Evolutionary conservation across 2,113 vertebrate genomes (phyloP), one percentile per base, ranked within the genome.

Genomic region (Solea senegalensis): DNA sequence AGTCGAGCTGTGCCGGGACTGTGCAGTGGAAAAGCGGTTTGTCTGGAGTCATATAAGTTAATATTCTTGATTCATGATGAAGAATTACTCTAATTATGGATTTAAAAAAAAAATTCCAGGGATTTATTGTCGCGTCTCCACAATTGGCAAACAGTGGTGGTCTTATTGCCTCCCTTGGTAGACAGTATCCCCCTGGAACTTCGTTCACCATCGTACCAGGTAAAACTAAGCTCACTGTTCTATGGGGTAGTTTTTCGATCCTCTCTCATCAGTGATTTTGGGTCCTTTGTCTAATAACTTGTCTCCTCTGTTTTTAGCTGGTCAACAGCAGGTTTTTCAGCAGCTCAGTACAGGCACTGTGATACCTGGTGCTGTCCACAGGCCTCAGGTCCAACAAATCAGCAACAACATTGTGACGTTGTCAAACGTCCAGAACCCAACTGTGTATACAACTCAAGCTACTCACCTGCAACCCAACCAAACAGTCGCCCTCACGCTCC

Each of bases 201-300:
- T 88, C 95, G 74, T 90, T 96, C 88, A 90, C 92, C 80, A 83
- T 95, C 1, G 72, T 94, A 82, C 86, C 95, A 95, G 97, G 97
- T 99, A 88, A 85, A 15, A 11, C 41, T 21, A 8, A 26, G 10
- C n/a, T 1, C 8, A 26, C 7, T 5, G 11, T 48, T 10, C 45
- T 14, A 12, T 48, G 11, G 10, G 2, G 14, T 5, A 48, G 10
- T 45, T 40, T 13, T 40, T 45, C 6, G n/a, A 69, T 45, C 6
- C 11, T 2, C 5, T 15, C 26, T 50, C 1, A 43, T 41, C 8
- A 41, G 2, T 49, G 7, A 27, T 72, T 63, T 64, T 48, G 11
- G 65, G 7, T 2, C 28, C 13, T 45, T 40, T 50, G 6, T 45
- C 0, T 58, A 43, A 55, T 9, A 21, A 6, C 55, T 55, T 28